Percentiles rank a stretch among this genome's conserved stretches.
Evolutionary conservation across 2,797 vertebrate species (phyloP).

Genomic region (Eulemur rubriventer): DNA sequence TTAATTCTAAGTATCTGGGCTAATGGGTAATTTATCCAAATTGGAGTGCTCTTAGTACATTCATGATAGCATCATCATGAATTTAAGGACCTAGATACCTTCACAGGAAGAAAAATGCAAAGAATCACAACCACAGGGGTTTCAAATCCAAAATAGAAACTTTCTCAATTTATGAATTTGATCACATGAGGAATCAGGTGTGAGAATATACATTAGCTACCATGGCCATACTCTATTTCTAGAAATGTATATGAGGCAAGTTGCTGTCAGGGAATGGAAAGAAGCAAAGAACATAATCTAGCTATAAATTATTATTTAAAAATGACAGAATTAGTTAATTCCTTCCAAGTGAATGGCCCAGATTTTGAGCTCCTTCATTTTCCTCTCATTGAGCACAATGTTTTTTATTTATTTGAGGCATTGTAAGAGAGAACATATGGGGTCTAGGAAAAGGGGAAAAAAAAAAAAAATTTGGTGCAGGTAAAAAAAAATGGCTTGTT

Average conservation of each 20-base stretch:
- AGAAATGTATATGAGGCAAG: background rate
- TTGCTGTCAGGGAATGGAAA: background rate
- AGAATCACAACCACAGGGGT: background rate
- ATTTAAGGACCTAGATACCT: background rate
- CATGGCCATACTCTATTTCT: background rate
- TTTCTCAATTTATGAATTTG: background rate
- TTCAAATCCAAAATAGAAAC: background rate
- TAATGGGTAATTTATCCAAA: conserved; percentile 59
- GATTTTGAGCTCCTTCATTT: background rate
- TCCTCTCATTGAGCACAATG: background rate
- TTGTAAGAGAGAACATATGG: background rate
- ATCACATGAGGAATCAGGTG: background rate
- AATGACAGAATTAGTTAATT: background rate
- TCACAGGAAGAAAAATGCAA: background rate
- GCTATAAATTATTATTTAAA: background rate
- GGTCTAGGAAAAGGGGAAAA: background rate
- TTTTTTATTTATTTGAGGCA: background rate
- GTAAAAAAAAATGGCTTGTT: background rate
- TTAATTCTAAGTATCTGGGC: conserved; percentile 56
- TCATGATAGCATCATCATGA: background rate
- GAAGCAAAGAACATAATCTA: background rate
- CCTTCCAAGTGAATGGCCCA: background rate
- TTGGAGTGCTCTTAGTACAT: conserved; percentile 37
- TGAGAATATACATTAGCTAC: background rate
- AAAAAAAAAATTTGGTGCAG: background rate